Evolutionary conservation across 2,888 invertebrate species (phyloP), one percentile per base, ranked within the genome.

Genomic region (Busseola fusca): DNA sequence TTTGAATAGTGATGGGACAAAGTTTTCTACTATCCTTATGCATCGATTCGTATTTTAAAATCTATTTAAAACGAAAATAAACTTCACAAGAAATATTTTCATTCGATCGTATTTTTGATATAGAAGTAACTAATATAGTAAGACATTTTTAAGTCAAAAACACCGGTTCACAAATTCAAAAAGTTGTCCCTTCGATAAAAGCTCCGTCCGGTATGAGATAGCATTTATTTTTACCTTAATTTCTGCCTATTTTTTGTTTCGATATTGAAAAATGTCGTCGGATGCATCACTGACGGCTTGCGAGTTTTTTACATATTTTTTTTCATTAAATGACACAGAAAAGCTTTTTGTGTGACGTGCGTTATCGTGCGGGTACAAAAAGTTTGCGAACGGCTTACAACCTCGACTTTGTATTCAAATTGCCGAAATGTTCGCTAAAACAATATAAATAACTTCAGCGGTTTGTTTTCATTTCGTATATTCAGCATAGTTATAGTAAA

Each of bases 341-440:
- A 95, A 92, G 95, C 95, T 95, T 92, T 95, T 95, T 94, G 94
- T 91, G 90, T 89, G 92, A 90, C 92, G 90, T 82, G 89, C 89
- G 91, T 94, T 95, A 95, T 94, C 95, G 91, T 84, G 85, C 86
- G 87, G 86, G 89, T 86, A 80, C 81, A 90, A 92, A 93, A 91
- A 91, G 84, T 83, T 87, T 81, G 87, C 87, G 86, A 87, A 78
- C 79, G 74, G 76, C 78, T 74, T 66, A 67, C 78, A 74, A 73
- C 77, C 76, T 74, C 87, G 89, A 91, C 90, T 93, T 93, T 92
- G 91, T 92, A 91, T 93, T 92, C 89, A 92, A 92, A 93, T 93
- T 82, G 85, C 79, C 78, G 78, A 83, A 86, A 82, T 78, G 74
- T 83, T 78, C 65, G 66, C 74, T 71, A 66, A 80, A 69, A 78